Evolutionary conservation across 2,888 invertebrate species (phyloP).

Genomic region (Hyppa rectilinea): DNA sequence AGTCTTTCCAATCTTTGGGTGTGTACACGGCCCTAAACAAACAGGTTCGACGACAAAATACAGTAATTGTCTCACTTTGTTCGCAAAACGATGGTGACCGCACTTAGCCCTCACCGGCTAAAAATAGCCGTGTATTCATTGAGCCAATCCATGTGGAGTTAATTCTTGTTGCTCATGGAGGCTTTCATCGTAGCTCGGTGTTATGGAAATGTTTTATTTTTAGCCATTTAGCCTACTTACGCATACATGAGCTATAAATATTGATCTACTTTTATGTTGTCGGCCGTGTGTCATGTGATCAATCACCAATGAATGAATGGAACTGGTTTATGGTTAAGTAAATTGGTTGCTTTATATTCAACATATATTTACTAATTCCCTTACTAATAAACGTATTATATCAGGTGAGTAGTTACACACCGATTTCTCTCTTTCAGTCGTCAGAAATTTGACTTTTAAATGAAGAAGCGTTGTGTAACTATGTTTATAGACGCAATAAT

Average conservation of each 20-base stretch:
- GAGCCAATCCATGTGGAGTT: slow-evolving; percentile 65
- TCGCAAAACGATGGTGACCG: slow-evolving; percentile 60
- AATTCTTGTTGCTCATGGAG: slow-evolving; percentile 57
- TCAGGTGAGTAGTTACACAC: too few relatives aligned
- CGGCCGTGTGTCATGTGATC: background rate
- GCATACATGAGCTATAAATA: slow-evolving; percentile 2
- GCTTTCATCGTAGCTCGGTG: slow-evolving; percentile 62
- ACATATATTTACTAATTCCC: too few relatives aligned
- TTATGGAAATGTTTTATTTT: slow-evolving; percentile 64
- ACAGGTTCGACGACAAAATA: slow-evolving; percentile 43
- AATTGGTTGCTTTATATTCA: background rate
- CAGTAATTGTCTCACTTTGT: slow-evolving; percentile 64
- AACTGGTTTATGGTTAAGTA: background rate
- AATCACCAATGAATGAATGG: slow-evolving; percentile 1
- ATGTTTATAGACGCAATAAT: too few relatives aligned
- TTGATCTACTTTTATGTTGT: slow-evolving; percentile 16
- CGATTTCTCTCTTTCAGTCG: too few relatives aligned
- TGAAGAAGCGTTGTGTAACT: too few relatives aligned
- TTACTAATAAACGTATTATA: too few relatives aligned
- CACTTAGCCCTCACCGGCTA: slow-evolving; percentile 69
- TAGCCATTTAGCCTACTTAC: slow-evolving; percentile 29
- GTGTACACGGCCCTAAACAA: slow-evolving; percentile 63
- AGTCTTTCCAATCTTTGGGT: slow-evolving; percentile 39
- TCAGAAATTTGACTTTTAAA: too few relatives aligned
- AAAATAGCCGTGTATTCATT: slow-evolving; percentile 72